Evolutionary conservation across 2,797 vertebrate genomes (phyloP).

Genomic region (Phoxinus dragarum): DNA sequence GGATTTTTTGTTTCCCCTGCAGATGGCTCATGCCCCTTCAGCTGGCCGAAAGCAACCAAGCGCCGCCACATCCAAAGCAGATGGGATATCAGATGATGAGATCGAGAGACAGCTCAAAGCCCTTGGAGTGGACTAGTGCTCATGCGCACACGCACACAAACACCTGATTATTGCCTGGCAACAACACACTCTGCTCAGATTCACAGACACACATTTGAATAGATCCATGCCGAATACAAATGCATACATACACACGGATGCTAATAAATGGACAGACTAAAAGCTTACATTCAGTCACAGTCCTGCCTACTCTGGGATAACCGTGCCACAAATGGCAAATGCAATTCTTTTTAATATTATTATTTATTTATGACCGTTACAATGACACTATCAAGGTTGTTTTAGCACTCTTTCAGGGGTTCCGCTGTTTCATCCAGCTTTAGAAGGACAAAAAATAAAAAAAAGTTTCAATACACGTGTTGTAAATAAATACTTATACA

Average conservation of each 20-base stretch:
- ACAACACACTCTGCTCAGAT: not conserved
- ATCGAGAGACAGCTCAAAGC: constrained; percentile 89
- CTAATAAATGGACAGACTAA: constrained; percentile 33
- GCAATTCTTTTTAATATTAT: not conserved
- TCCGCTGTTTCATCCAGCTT: not conserved
- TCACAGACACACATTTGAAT: not conserved
- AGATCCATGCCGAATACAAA: not conserved
- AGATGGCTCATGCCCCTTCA: constrained; percentile 88
- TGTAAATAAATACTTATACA: not conserved
- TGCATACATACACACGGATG: constrained; percentile 17
- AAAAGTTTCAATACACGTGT: not conserved
- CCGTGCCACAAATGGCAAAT: constrained; percentile 44
- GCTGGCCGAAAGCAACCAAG: constrained; percentile 81
- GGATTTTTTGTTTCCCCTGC: constrained; percentile 42
- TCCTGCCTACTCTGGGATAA: constrained; percentile 46
- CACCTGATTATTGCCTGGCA: constrained; percentile 45
- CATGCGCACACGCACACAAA: constrained; percentile 20
- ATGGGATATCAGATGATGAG: constrained; percentile 88
- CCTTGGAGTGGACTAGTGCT: constrained; percentile 84
- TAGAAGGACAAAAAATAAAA: not conserved
- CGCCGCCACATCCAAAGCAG: constrained; percentile 78
- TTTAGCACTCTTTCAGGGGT: constrained; percentile 5
- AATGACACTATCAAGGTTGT: not conserved
- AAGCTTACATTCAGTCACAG: constrained; percentile 40
- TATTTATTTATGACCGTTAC: constrained; percentile 39